Evolutionary conservation across 2,888 invertebrate genomes (phyloP).

Genomic region (Ecliptopera silaceata): DNA sequence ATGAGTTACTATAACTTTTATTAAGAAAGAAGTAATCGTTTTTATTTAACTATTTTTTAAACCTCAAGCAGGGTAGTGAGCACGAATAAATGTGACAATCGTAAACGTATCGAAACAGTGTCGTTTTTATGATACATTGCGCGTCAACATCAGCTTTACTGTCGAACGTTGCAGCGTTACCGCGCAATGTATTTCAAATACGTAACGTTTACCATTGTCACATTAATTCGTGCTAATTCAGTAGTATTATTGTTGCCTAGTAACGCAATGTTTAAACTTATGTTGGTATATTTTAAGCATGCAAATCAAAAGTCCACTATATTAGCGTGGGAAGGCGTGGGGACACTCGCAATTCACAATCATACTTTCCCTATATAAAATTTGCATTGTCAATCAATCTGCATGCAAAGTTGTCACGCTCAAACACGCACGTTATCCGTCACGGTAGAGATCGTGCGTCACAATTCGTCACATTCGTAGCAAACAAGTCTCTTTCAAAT

Average conservation of each 20-base stretch:
- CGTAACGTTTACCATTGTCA: no score
- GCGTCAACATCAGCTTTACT: no score
- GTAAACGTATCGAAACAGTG: no score
- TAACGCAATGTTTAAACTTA: not conserved
- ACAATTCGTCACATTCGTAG: slow-evolving; percentile 14
- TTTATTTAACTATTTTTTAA: no score
- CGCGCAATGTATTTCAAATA: no score
- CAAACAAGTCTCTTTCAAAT: slow-evolving; percentile 15
- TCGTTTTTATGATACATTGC: no score
- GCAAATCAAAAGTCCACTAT: slow-evolving; percentile 11
- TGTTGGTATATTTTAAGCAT: not conserved
- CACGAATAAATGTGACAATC: no score
- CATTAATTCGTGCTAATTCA: no score
- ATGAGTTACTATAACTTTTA: no score
- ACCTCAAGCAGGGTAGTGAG: no score
- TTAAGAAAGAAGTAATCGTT: not conserved
- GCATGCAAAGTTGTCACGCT: slow-evolving; percentile 58
- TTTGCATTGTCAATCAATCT: slow-evolving; percentile 66
- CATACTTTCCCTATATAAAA: slow-evolving; percentile 45
- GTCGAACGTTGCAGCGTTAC: no score
- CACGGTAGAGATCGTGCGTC: slow-evolving; percentile 57
- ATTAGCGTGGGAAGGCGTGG: slow-evolving; percentile 32
- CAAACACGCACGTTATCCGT: slow-evolving; percentile 57
- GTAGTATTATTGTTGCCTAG: no score
- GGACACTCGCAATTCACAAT: slow-evolving; percentile 43